Base-by-base conservation (phyloP, 2,113 vertebrate genomes). In the Monopterus albus region DNA sequence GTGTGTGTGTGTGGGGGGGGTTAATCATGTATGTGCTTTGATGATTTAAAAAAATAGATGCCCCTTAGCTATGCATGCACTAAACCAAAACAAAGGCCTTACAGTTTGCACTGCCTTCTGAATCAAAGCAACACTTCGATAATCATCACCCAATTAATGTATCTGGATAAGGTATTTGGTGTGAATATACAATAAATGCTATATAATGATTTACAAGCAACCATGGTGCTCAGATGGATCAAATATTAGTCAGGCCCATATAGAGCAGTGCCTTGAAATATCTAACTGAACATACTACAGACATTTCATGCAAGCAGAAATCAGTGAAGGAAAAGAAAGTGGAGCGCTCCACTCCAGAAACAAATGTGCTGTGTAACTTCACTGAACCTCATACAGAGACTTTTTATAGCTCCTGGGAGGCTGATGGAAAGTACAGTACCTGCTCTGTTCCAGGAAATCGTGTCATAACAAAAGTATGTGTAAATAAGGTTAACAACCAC, bases 251-350 rank as follows among this genome's bases (percentile, higher is more conserved):
- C 6, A 21, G 17, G 51, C 21, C 3, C 5, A 42, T 21, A 49
- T 33, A 26, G 15, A n/a, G n/a, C 8, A 6, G 8, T 70, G 59
- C 49, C 53, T 78, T 62, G 17, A 51, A 45, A 20, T 7, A 11
- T 65, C 6, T 47, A 5, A 47, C 4, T 43, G 25, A 35, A n/a
- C 13, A n/a, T 14, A 3, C 5, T 4, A 25, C 6, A 25, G n/a
- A 39, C 29, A 29, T 3, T 14, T 49, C 28, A 18, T 55, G 40
- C 17, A 21, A 70, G 7, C 18, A 47, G 3, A 38, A 50, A 26
- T 49, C 21, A 26, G 7, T 43, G 1, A 46, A 17, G 2, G 13
- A 20, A 45, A 25, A 49, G 1, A 50, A 35, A 17, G 46, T 9
- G 17, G 13, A 12, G 0, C 8, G 5, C n/a, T n/a, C n/a, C n/a